Conservation (phyloP, 53 echinoderm and acorn worm genomes). For the Astropecten irregularis region DNA sequence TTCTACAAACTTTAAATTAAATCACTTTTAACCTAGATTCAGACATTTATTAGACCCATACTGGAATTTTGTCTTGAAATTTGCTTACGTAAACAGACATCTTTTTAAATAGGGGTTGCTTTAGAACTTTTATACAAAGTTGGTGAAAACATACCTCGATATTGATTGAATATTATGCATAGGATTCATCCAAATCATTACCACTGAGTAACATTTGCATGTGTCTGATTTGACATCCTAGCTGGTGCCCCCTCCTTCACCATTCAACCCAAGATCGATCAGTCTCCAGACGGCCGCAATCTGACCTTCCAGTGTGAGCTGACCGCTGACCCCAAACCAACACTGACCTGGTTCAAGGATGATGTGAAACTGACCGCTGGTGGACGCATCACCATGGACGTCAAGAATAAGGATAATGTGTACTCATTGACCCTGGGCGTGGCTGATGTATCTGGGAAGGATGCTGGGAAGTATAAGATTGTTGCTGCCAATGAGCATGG, state of each 20-base stretch:
- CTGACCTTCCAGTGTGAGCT: slow-evolving; percentile 88
- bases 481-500: slow-evolving; percentile 90
- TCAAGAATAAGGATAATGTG: slow-evolving; percentile 69
- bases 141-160: too few species aligned
- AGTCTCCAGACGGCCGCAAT: slow-evolving; percentile 81
- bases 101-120: too few species aligned
- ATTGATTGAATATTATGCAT: too few species aligned
- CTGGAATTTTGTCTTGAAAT: too few species aligned
- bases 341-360: slow-evolving; percentile 84
- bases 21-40: too few species aligned
- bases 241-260: slow-evolving; percentile 91
- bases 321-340: slow-evolving; percentile 92
- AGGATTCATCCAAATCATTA: too few species aligned
- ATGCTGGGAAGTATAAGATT: slow-evolving; percentile 91
- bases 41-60: too few species aligned
- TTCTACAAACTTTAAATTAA: too few species aligned
- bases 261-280: slow-evolving; percentile 89
- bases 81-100: too few species aligned
- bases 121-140: too few species aligned
- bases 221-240: too few species aligned
- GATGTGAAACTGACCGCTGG: slow-evolving; percentile 68
- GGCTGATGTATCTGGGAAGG: slow-evolving; percentile 74
- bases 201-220: too few species aligned
- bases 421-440: slow-evolving; percentile 69
- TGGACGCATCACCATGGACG: slow-evolving; percentile 72